Evolutionary conservation across 2,797 vertebrate genomes (phyloP), one percentile per base, ranked within the genome.

Genomic region (Halcyon badia): DNA sequence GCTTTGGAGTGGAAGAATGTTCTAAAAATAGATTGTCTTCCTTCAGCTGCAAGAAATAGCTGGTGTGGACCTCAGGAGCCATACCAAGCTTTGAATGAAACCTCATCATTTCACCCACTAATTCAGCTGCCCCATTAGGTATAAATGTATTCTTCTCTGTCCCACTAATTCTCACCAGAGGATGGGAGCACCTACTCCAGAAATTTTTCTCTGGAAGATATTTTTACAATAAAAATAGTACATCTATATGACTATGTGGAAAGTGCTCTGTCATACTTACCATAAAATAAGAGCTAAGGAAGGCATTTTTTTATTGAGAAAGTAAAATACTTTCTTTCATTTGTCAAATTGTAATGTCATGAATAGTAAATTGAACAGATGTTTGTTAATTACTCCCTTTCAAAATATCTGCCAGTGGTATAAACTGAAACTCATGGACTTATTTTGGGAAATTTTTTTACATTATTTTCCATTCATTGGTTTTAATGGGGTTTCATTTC

Each of bases 341-440:
- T 68, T 3, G 1, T 49, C 44, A 56, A 79, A 91, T 56, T 62
- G 17, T 88, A 61, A 70, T 64, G 56, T 71, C 84, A 69, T 62
- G 90, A 93, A 83, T 65, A 86, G 42, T 37, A 78, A 65, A 77
- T 87, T 70, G 97, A 97, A 96, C 87, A 96, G 98, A 98, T 98
- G 96, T 98, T 98, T 98, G 98, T 98, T 98, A 98, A 98, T 98
- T 99, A 98, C 98, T 98, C 97, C 97, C 98, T 98, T 98, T 97
- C 98, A 98, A 98, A 98, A 98, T 97, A 97, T 98, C 98, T 98
- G 98, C 98, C 96, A 97, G 97, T 98, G 97, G 94, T 97, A 97
- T 98, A 97, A 98, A 99, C 98, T 98, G 98, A 99, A 98, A 99
- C 97, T 97, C 98, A 98, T 98, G 97, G 97, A 98, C 98, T 85